Conservation (phyloP, 2,888 invertebrate species). For the Cheilosia soror region DNA sequence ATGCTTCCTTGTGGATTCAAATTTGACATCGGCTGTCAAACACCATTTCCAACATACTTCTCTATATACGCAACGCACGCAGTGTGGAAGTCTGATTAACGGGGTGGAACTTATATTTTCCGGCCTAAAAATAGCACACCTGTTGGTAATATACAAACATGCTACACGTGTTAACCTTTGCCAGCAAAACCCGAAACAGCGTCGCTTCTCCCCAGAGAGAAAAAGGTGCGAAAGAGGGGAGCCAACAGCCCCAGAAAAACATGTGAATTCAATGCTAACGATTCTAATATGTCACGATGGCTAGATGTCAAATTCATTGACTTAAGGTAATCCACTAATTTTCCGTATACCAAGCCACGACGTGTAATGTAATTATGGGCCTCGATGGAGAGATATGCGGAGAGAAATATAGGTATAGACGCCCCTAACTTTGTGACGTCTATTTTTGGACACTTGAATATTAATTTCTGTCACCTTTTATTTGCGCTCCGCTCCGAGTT, state of each 20-base stretch:
- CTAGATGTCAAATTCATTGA: constrained; percentile 74
- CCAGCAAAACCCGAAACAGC: constrained; percentile 31
- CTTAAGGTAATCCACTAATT: constrained; percentile 73
- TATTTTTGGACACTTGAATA: constrained; percentile 74
- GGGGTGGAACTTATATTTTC: constrained; percentile 23
- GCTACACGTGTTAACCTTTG: constrained; percentile 58
- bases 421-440: constrained; percentile 56
- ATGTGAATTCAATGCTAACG: constrained; percentile 58
- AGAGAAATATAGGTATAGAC: neutral
- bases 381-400: neutral
- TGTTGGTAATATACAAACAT: constrained; percentile 59
- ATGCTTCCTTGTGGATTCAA: constrained; percentile 43
- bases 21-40: constrained; percentile 67
- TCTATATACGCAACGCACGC: constrained; percentile 13
- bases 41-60: constrained; percentile 22
- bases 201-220: neutral
- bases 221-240: neutral
- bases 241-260: neutral
- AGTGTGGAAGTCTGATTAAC: constrained; percentile 27
- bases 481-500: constrained; percentile 30
- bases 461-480: constrained; percentile 74
- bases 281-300: constrained; percentile 73
- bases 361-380: constrained; percentile 57
- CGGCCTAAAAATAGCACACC: constrained; percentile 67
- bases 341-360: constrained; percentile 31